Conservation (phyloP, 35 echinoderm and acorn worm species). For the Acanthaster planci region DNA sequence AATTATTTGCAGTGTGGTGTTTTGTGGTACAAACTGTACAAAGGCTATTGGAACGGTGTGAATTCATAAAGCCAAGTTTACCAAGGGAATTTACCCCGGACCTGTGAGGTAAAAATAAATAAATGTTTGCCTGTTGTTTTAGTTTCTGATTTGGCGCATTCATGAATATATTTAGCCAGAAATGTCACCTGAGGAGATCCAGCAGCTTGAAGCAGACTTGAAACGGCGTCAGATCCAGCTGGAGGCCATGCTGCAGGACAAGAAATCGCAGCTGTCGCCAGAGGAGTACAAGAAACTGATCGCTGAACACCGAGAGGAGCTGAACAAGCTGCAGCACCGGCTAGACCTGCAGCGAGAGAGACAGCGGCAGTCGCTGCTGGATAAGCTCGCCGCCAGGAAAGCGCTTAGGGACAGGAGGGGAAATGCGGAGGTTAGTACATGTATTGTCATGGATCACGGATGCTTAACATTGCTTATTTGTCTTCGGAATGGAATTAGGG, state of each 20-base stretch:
- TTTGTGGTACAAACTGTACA: too few relatives aligned
- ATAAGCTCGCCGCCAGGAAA: constrained; percentile 83
- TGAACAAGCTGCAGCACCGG: constrained; percentile 57
- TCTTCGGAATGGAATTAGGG: too few relatives aligned
- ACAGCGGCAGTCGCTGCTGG: constrained; percentile 71
- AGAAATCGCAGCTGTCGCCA: constrained; percentile 51
- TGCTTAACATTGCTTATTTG: too few relatives aligned
- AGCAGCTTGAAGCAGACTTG: constrained; percentile 77
- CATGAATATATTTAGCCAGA: constrained; percentile 1
- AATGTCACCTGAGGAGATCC: constrained; percentile 60
- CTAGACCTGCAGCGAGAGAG: constrained; percentile 58
- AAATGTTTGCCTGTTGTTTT: too few relatives aligned
- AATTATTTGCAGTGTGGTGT: too few relatives aligned
- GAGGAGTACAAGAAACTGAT: constrained; percentile 93
- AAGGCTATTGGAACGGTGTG: too few relatives aligned
- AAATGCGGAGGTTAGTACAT: too few relatives aligned
- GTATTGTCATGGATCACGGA: too few relatives aligned
- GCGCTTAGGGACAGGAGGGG: constrained; percentile 25
- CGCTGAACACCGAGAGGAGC: constrained; percentile 66
- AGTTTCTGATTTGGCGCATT: background rate
- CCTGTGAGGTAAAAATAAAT: too few relatives aligned
- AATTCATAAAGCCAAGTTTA: too few relatives aligned
- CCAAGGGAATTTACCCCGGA: too few relatives aligned
- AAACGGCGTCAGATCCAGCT: constrained; percentile 62
- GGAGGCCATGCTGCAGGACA: constrained; percentile 73